Evolutionary conservation across 2,113 vertebrate genomes (phyloP).

Genomic region (Chloropsis cyanopogon): DNA sequence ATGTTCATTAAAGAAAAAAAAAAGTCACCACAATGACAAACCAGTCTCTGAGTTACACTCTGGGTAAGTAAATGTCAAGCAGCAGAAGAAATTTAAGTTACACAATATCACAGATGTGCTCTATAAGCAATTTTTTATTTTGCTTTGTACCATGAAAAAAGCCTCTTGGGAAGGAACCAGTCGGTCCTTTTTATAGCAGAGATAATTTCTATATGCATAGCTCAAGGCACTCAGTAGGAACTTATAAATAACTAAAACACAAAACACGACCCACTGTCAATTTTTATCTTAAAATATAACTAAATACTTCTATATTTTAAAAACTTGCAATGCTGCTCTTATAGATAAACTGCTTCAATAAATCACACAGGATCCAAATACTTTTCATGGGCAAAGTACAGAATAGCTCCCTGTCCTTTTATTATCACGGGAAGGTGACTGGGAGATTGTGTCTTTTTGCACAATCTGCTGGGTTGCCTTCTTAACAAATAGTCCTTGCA

Average conservation of each 20-base stretch:
- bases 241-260: constrained; percentile 23
- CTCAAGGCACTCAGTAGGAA: not conserved
- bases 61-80: constrained; percentile 10
- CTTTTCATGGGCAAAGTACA: not conserved
- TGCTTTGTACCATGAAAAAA: not conserved
- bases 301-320: not conserved
- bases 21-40: not conserved
- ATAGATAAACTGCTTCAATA: not conserved
- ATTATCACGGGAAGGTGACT: not conserved
- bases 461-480: not conserved
- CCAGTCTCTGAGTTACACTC: not conserved
- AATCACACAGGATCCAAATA: not conserved
- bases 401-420: not conserved
- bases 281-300: not conserved
- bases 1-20: not conserved
- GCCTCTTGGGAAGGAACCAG: not conserved
- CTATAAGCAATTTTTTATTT: not conserved
- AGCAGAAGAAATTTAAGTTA: constrained; percentile 17
- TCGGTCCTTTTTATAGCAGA: not conserved
- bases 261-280: not conserved
- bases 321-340: not conserved
- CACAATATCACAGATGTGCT: constrained; percentile 2
- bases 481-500: not conserved
- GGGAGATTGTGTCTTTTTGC: not conserved
- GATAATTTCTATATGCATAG: not conserved